Evolutionary conservation across 2,797 vertebrate genomes (phyloP).

Genomic region (Syngnathus rostellatus): DNA sequence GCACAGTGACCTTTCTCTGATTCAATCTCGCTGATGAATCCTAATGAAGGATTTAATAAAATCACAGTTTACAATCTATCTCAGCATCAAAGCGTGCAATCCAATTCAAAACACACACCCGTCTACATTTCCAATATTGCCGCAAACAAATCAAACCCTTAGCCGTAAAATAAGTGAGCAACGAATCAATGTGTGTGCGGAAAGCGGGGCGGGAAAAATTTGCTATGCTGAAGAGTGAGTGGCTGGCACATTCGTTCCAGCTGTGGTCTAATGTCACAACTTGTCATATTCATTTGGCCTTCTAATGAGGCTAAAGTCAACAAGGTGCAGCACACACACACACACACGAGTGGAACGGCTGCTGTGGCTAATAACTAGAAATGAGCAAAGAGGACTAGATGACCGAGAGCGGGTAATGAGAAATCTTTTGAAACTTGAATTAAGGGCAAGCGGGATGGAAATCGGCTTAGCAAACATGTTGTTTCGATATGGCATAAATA

Average conservation of each 20-base stretch:
- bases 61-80: constrained; percentile 81
- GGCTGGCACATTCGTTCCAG: constrained; percentile 72
- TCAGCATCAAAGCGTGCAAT: constrained; percentile 78
- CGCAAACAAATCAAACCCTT: constrained; percentile 52
- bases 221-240: constrained; percentile 52
- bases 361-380: constrained; percentile 15
- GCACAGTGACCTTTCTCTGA: constrained; percentile 85
- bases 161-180: constrained; percentile 36
- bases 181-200: constrained; percentile 27
- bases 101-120: constrained; percentile 70
- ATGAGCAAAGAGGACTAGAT: constrained; percentile 25
- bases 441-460: constrained; percentile 11
- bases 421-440: constrained; percentile 35
- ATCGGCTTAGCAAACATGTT: neutral
- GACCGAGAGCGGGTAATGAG: constrained; percentile 9
- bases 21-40: constrained; percentile 81
- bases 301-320: constrained; percentile 71
- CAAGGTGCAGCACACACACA: constrained; percentile 49
- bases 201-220: constrained; percentile 43
- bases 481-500: neutral
- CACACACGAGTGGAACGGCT: constrained; percentile 28
- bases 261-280: constrained; percentile 72
- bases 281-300: constrained; percentile 73
- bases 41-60: constrained; percentile 85
- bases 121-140: constrained; percentile 67